Evolutionary conservation across 2,888 invertebrate genomes (phyloP), one percentile per base, ranked within the genome.

Genomic region (Netelia virgata): DNA sequence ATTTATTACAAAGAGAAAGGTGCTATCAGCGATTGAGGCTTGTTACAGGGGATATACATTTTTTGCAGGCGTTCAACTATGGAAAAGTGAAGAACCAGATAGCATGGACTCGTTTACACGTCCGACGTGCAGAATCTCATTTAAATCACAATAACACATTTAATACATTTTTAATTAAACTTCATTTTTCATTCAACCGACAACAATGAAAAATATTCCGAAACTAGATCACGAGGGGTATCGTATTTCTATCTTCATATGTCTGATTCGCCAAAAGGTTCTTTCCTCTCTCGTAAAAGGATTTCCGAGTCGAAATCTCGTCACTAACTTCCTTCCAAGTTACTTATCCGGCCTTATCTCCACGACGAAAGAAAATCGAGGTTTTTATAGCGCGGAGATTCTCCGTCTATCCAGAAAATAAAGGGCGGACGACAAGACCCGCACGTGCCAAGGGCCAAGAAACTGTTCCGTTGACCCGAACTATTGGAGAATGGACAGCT

Each of bases 341-440:
- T 68, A 50, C 76, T 73, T 73, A 76, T 55, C 20, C 3, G 55
- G 36, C 55, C 55, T 63, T 78, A 55, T 78, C 61, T 18, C 16
- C 14, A 28, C 69, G 53, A 61, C 41, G 70, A 84, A 82, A 61
- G 59, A 53, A 77, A 77, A 81, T 74, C 50, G 81, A 78, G 16
- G 43, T 69, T 69, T 81, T 77, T 53, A 57, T 74, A 53, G 69
- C 53, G 14, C n/a, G 16, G 53, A 16, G n/a, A 53, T 53, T 53
- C 11, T n/a, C 53, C n/a, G 36, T 14, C 14, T 16, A 14, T 53
- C 53, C 14, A n/a, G 53, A 53, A n/a, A 53, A 53, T 14, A 53
- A 53, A 53, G 3, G 53, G 1, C 36, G 6, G 36, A 36, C 6
- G 36, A 36, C 36, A 36, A 6, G 6, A 36, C 36, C 36, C 36